Conservation (phyloP, 2,888 invertebrate species). For the Hydroisotoma schaefferi region DNA sequence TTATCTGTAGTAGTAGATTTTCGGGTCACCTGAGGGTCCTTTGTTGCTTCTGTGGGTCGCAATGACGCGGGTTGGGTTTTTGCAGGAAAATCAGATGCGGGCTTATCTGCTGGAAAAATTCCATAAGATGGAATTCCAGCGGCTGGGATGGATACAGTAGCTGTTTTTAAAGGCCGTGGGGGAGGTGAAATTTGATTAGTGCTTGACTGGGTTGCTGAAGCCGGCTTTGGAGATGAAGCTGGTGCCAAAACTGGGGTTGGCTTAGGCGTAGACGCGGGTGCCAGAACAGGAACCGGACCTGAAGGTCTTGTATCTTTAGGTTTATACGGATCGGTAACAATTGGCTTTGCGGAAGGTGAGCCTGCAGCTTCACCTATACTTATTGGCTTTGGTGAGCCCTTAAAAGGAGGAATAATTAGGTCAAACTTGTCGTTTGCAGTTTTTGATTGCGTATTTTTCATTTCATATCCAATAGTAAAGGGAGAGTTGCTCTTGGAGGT, state of each 20-base stretch:
- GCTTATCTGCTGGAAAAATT: not conserved
- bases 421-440: not conserved
- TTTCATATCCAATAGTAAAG: constrained; percentile 14
- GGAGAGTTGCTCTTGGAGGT: not conserved
- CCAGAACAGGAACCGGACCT: not conserved
- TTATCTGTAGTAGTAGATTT: not conserved
- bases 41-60: not conserved
- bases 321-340: not conserved
- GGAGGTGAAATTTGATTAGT: no score
- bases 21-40: not conserved
- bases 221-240: not conserved
- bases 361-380: no score
- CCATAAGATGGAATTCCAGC: not conserved
- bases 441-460: not conserved
- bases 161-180: not conserved
- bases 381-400: not conserved
- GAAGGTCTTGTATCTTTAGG: not conserved
- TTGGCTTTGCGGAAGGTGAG: not conserved
- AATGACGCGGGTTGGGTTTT: not conserved
- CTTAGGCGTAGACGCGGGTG: not conserved
- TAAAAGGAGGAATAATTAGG: not conserved
- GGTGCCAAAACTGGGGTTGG: not conserved
- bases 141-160: not conserved
- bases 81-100: not conserved
- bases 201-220: no score